phyloP scores from a whole-genome alignment of 2,888 invertebrate genomes.

The Hemicrepidius hirtus region DNA sequence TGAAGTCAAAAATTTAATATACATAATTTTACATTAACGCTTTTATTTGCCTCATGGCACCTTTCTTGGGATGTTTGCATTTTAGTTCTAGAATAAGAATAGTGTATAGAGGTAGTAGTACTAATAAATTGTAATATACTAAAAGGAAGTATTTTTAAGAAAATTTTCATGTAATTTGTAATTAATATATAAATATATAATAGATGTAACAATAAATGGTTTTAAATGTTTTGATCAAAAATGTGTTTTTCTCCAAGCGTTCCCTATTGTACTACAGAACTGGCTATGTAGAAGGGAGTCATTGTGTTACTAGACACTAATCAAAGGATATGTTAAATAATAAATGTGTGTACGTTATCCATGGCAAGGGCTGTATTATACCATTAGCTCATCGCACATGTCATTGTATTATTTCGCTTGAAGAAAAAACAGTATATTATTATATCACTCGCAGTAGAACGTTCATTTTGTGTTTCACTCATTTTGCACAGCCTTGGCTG shows the following conservation, averaged over 20 bases:
- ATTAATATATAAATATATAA: slow-evolving; percentile 69
- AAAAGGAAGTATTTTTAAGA: slow-evolving; percentile 68
- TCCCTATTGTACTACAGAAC: no score
- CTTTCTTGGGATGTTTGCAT: slow-evolving; percentile 36
- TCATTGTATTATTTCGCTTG: no score
- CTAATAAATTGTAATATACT: slow-evolving; percentile 66
- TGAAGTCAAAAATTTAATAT: slow-evolving; percentile 27
- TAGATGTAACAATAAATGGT: slow-evolving; percentile 70
- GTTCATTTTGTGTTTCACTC: no score
- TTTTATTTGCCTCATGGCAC: slow-evolving; percentile 42
- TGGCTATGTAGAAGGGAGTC: no score
- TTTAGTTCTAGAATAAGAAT: slow-evolving; percentile 56
- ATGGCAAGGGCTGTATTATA: no score
- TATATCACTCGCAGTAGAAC: no score
- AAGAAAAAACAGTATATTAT: no score
- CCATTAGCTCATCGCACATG: no score
- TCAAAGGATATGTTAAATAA: no score
- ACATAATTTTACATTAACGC: slow-evolving; percentile 42
- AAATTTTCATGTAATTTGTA: slow-evolving; percentile 71
- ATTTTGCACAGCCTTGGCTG: no score
- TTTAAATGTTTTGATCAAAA: slow-evolving; percentile 68
- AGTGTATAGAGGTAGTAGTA: slow-evolving; percentile 63
- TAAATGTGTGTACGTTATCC: no score
- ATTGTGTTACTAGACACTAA: no score
- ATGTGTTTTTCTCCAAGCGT: background rate